Evolutionary conservation across 2,797 vertebrate species (phyloP).

Genomic region (Alca torda): DNA sequence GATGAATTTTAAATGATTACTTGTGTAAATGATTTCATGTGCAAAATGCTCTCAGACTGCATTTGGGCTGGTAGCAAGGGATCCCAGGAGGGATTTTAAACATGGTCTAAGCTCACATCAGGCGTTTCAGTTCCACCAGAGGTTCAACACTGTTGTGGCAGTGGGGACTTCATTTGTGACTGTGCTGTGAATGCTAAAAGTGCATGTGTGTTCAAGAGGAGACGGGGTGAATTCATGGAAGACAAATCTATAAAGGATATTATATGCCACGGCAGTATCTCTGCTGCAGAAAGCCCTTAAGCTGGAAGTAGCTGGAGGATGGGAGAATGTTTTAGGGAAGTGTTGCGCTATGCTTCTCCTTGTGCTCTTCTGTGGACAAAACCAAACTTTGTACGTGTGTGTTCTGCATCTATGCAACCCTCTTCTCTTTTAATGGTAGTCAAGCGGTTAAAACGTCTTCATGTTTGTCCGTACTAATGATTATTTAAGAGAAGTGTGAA

Average conservation of each 20-base stretch:
- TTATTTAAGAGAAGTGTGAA: constrained; percentile 17
- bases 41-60: neutral
- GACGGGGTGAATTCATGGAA: neutral
- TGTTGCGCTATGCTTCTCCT: neutral
- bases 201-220: neutral
- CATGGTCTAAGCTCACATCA: neutral
- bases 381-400: neutral
- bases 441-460: neutral
- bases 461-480: neutral
- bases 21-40: neutral
- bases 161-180: neutral
- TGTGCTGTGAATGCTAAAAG: neutral
- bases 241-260: neutral
- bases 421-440: neutral
- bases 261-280: neutral
- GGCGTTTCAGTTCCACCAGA: neutral
- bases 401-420: neutral
- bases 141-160: neutral
- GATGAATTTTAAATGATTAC: neutral
- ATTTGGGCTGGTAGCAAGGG: neutral
- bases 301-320: neutral
- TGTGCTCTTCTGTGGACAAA: neutral
- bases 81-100: neutral
- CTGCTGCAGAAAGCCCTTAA: neutral
- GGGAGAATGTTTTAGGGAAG: neutral